phyloP scores from a whole-genome alignment of 2,797 vertebrate genomes.

The Eulemur coronatus region DNA sequence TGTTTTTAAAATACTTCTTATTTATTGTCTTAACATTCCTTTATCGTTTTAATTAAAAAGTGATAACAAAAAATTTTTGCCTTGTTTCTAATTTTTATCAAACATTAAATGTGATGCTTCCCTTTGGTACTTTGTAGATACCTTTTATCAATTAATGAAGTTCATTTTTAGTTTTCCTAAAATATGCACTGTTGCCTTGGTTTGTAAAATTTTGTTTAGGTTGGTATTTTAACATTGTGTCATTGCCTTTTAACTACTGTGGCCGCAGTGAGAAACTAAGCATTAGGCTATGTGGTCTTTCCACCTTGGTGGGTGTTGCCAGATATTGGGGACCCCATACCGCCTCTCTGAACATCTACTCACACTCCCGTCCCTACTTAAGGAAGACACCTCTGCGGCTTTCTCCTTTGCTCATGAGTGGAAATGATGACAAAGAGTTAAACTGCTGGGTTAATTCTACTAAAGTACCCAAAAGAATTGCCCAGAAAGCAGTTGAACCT shows the following conservation, averaged over 20 bases:
- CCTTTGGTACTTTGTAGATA: background rate
- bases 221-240: background rate
- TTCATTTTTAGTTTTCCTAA: background rate
- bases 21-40: background rate
- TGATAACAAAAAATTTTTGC: background rate
- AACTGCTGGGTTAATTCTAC: background rate
- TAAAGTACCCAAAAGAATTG: background rate
- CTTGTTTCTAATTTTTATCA: background rate
- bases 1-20: background rate
- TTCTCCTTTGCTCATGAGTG: background rate
- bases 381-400: background rate
- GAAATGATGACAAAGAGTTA: background rate
- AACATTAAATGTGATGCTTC: background rate
- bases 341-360: background rate
- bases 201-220: background rate
- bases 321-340: no score
- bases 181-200: background rate
- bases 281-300: background rate
- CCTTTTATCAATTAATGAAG: background rate
- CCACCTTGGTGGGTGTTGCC: background rate
- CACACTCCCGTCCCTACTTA: background rate
- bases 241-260: background rate
- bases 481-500: background rate
- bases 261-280: background rate
- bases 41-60: background rate